Conservation (phyloP, 2,113 vertebrate species). For the Clarias magur region DNA sequence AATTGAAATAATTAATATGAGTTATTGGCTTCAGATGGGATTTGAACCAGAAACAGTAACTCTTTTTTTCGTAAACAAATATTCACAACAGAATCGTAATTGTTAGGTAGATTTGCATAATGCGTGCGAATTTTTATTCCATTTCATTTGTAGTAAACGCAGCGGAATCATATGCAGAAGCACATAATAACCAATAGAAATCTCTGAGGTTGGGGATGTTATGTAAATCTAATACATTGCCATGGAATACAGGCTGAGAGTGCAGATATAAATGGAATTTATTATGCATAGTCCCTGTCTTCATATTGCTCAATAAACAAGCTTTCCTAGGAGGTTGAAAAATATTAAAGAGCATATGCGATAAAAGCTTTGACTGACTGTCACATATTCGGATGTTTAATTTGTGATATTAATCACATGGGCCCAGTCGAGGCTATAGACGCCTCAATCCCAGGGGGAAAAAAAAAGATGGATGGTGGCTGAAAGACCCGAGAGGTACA, state of each 20-base stretch:
- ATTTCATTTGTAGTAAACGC: slow-evolving; percentile 22
- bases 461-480: slow-evolving; percentile 59
- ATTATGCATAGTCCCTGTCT: not conserved
- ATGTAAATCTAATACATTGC: slow-evolving; percentile 43
- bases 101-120: slow-evolving; percentile 28
- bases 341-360: slow-evolving; percentile 27
- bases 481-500: slow-evolving; percentile 59
- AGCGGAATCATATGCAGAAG: slow-evolving; percentile 20
- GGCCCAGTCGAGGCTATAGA: slow-evolving; percentile 54
- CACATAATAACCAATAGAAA: slow-evolving; percentile 38
- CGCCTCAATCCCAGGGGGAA: slow-evolving; percentile 59
- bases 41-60: slow-evolving; percentile 12
- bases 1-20: not conserved
- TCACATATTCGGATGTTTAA: slow-evolving; percentile 47
- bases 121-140: not conserved
- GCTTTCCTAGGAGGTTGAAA: slow-evolving; percentile 19
- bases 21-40: slow-evolving; percentile 10
- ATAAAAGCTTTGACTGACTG: slow-evolving; percentile 22
- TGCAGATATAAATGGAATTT: slow-evolving; percentile 23
- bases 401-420: slow-evolving; percentile 67
- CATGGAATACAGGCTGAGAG: slow-evolving; percentile 18
- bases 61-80: not conserved
- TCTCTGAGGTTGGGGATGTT: slow-evolving; percentile 16
- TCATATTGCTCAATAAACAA: slow-evolving; percentile 37
- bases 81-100: slow-evolving; percentile 22